A percentile compares a stretch with the other conserved stretches of the same genome.
Conservation (phyloP, 2,888 invertebrate species). For the Hetaerina titia region DNA sequence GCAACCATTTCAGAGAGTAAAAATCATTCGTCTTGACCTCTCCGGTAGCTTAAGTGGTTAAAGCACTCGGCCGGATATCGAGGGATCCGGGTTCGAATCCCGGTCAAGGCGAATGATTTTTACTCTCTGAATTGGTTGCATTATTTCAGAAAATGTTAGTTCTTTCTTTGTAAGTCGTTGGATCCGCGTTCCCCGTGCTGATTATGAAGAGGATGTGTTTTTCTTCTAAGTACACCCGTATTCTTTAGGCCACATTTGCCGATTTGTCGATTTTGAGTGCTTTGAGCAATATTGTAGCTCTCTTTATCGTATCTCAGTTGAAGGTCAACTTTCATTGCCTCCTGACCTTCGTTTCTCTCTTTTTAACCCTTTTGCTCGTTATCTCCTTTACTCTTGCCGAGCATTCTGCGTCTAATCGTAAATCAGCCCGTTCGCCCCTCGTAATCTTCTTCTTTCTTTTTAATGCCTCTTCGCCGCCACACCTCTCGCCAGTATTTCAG, state of each 20-base stretch:
- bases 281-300: not conserved
- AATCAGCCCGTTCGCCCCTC: not conserved
- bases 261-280: not conserved
- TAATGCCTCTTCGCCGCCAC: not conserved
- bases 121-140: too few relatives aligned
- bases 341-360: not conserved
- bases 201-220: not conserved
- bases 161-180: not conserved
- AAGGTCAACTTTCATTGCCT: slow-evolving; percentile 22
- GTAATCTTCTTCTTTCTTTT: not conserved
- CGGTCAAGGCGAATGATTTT: too few relatives aligned
- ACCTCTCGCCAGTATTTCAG: not conserved
- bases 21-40: too few relatives aligned
- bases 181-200: not conserved
- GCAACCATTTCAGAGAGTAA: too few relatives aligned
- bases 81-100: too few relatives aligned
- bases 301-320: not conserved
- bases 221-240: not conserved
- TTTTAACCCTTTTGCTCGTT: not conserved
- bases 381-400: not conserved
- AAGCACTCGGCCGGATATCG: too few relatives aligned
- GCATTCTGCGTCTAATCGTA: not conserved
- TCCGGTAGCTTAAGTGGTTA: too few relatives aligned
- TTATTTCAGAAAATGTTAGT: not conserved
- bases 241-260: not conserved